A percentile compares a stretch with the other conserved stretches of the same genome.
Conservation (phyloP, 2,888 invertebrate genomes). For the Nysson spinosus region DNA sequence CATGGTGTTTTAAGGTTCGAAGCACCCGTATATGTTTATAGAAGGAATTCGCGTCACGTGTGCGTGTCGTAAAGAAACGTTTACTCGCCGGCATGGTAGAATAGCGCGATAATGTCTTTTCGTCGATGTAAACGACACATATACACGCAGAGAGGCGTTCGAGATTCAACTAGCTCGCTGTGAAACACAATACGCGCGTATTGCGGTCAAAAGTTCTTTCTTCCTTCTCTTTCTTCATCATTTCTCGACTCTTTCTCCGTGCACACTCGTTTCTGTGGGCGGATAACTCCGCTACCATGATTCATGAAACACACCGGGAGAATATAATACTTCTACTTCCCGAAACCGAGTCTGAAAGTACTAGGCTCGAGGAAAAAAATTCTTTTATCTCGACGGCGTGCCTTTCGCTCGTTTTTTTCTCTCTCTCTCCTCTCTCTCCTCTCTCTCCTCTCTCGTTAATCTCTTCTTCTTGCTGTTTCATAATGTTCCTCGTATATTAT, state of each 20-base stretch:
- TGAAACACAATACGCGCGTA: slow-evolving; percentile 39
- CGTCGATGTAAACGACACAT: not conserved
- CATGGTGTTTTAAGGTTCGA: not conserved
- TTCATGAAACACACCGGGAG: slow-evolving; percentile 14
- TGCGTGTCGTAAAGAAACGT: slow-evolving; percentile 29
- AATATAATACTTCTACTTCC: slow-evolving; percentile 47
- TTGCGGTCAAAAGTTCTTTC: slow-evolving; percentile 34
- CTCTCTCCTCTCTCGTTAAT: too few relatives aligned
- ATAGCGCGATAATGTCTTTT: slow-evolving; percentile 15
- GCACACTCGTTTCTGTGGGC: not conserved
- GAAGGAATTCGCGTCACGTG: not conserved
- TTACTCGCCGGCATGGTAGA: slow-evolving; percentile 14
- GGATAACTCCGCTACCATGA: not conserved
- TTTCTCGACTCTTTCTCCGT: not conserved
- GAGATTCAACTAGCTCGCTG: slow-evolving; percentile 2
- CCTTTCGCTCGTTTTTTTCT: too few relatives aligned
- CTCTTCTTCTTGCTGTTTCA: too few relatives aligned
- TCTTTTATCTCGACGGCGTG: slow-evolving; percentile 18
- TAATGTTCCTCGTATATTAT: too few relatives aligned
- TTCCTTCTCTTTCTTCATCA: not conserved
- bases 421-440: too few relatives aligned
- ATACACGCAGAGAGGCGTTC: slow-evolving; percentile 4
- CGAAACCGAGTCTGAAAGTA: slow-evolving; percentile 8
- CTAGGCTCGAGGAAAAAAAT: slow-evolving; percentile 9
- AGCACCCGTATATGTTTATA: not conserved